Conservation (phyloP, 2,797 vertebrate species). For the Mus caroli region DNA sequence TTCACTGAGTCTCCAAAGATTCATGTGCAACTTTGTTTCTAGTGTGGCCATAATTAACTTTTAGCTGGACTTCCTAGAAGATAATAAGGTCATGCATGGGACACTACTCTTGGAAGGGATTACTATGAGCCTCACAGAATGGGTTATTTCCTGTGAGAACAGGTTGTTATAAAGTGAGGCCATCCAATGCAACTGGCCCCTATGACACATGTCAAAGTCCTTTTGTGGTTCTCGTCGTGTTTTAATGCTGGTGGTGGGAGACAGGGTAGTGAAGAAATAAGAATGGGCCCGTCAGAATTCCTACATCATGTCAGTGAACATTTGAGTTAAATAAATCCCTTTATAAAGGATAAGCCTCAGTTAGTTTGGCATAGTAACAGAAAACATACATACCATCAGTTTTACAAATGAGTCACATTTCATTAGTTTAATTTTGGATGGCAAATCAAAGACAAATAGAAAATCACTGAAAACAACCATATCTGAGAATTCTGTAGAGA, state of each 20-base stretch:
- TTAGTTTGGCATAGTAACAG: neutral
- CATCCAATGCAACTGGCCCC: neutral
- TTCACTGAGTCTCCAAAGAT: neutral
- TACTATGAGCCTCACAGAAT: neutral
- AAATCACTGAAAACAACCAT: constrained; percentile 55
- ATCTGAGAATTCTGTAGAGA: fast-evolving
- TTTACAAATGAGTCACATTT: fast-evolving
- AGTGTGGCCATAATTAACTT: neutral
- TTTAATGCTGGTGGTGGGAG: neutral
- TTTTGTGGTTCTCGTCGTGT: neutral
- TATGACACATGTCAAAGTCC: neutral
- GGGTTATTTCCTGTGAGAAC: neutral
- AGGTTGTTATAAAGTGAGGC: neutral
- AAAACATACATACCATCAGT: constrained; percentile 47
- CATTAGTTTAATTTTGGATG: constrained; percentile 71
- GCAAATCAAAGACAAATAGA: constrained; percentile 73
- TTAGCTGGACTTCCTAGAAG: neutral
- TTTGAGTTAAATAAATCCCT: neutral
- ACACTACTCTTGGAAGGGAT: neutral
- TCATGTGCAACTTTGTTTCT: neutral
- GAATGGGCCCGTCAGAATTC: neutral
- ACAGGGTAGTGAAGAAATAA: neutral
- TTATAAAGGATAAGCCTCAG: neutral
- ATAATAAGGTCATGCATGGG: neutral
- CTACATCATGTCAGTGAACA: neutral